A percentile compares a stretch with the other conserved stretches of the same genome.
Conservation (phyloP, 1,140 invertebrate genomes). For the Drosophila pruinosa region DNA sequence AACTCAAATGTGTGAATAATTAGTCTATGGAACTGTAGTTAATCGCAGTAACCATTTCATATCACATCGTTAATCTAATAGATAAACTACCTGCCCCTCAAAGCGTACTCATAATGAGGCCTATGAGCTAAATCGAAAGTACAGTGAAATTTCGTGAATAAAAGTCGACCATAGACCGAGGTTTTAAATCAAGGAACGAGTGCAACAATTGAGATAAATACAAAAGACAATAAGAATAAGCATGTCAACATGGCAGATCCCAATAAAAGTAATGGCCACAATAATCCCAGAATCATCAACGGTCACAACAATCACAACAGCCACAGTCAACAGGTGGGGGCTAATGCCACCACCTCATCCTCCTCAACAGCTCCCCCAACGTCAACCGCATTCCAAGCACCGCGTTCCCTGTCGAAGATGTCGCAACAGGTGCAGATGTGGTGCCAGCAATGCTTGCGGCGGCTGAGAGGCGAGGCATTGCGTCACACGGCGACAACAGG, state of each 20-base stretch:
- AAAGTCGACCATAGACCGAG: neutral
- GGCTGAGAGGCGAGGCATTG: constrained; percentile 43
- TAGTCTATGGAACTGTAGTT: neutral
- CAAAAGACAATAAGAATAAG: constrained; percentile 24
- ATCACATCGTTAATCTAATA: constrained; percentile 10
- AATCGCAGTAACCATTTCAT: constrained; percentile 16
- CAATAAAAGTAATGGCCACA: constrained; percentile 34
- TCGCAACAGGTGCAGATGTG: constrained; percentile 31
- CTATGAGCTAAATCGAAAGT: constrained; percentile 50
- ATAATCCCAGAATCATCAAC: constrained; percentile 21
- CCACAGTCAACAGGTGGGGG: neutral
- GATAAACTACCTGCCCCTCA: neutral
- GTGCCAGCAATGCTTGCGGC: constrained; percentile 34
- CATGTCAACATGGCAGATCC: constrained; percentile 67
- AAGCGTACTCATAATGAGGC: constrained; percentile 40
- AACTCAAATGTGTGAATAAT: constrained; percentile 31
- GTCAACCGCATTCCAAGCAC: neutral
- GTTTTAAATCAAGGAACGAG: neutral
- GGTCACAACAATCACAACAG: neutral
- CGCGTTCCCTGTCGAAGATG: neutral
- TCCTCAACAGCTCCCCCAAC: neutral
- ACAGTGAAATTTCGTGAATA: constrained; percentile 33
- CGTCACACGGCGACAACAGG: constrained; percentile 59
- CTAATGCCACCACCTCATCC: neutral
- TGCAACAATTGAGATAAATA: neutral